Conservation (phyloP, 2,113 vertebrate genomes). For the Xyliphius kryptos region DNA sequence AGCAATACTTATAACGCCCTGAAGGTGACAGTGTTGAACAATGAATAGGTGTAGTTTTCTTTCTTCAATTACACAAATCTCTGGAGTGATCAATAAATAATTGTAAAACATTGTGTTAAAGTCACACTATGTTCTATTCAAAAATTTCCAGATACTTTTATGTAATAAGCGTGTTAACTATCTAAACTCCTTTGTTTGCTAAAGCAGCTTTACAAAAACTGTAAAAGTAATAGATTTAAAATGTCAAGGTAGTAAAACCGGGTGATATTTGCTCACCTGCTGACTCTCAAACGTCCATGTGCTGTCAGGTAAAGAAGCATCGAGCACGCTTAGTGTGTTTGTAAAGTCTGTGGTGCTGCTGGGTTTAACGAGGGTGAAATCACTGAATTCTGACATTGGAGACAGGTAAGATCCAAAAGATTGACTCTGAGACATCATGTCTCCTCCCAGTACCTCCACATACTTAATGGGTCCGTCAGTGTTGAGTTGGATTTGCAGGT, state of each 20-base stretch:
- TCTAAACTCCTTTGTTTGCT: too few species aligned
- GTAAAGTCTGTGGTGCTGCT: conserved; percentile 44
- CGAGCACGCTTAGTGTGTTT: conserved; percentile 42
- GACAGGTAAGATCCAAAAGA: conserved; percentile 72
- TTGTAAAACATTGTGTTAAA: too few species aligned
- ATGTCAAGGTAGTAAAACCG: not conserved
- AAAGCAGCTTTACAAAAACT: too few species aligned
- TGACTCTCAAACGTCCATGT: conserved; percentile 40
- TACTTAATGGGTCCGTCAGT: conserved; percentile 78
- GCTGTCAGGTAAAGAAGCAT: conserved; percentile 45
- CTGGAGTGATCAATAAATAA: too few species aligned
- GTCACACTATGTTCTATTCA: too few species aligned
- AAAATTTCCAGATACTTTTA: too few species aligned
- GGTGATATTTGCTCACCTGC: conserved; percentile 31
- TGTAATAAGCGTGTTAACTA: too few species aligned
- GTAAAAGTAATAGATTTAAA: not conserved
- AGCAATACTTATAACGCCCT: too few species aligned
- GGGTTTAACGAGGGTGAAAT: conserved; percentile 68
- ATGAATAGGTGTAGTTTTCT: too few species aligned
- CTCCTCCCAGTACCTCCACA: conserved; percentile 75
- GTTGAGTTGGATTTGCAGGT: conserved; percentile 61
- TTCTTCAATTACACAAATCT: too few species aligned
- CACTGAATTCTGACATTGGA: conserved; percentile 66
- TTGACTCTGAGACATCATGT: conserved; percentile 67
- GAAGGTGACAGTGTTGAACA: too few species aligned